Evolutionary conservation across 2,113 vertebrate genomes (phyloP).

Genomic region (Fulica atra): DNA sequence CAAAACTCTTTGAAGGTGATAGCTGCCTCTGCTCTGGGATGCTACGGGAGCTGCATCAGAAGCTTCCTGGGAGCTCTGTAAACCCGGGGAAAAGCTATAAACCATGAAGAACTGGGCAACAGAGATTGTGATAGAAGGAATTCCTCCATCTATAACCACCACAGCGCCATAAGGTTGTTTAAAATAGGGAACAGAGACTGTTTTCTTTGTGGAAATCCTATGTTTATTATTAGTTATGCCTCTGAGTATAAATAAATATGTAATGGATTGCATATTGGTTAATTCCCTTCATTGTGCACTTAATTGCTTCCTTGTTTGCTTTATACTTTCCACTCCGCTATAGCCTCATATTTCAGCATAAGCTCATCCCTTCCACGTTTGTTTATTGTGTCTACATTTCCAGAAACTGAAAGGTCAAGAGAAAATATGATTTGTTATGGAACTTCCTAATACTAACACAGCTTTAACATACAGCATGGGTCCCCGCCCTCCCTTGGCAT

Average conservation of each 20-base stretch:
- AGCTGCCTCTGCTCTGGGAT: not conserved
- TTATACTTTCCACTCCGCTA: constrained; percentile 25
- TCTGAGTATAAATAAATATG: constrained; percentile 36
- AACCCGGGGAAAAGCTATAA: not conserved
- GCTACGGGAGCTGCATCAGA: not conserved
- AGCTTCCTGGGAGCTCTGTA: not conserved
- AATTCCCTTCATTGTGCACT: constrained; percentile 39
- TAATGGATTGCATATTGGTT: constrained; percentile 22
- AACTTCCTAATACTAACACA: not conserved
- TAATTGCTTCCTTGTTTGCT: constrained; percentile 62
- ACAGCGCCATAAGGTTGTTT: not conserved
- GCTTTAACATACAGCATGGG: not conserved
- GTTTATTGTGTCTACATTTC: constrained; percentile 55
- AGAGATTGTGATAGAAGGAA: not conserved
- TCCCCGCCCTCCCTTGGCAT: not conserved
- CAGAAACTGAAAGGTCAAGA: constrained; percentile 52
- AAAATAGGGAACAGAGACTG: not conserved
- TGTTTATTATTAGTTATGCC: constrained; percentile 60
- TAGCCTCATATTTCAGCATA: constrained; percentile 15
- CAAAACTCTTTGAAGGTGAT: not conserved
- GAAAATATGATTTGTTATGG: constrained; percentile 26
- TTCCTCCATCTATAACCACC: not conserved
- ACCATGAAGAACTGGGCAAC: not conserved
- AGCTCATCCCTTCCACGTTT: constrained; percentile 3
- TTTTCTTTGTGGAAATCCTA: constrained; percentile 42